These are phyloP conservation scores for Aphis gossypii DNA, from an alignment of 1,140 invertebrate genomes.

Conservation along the genomic window DNA sequence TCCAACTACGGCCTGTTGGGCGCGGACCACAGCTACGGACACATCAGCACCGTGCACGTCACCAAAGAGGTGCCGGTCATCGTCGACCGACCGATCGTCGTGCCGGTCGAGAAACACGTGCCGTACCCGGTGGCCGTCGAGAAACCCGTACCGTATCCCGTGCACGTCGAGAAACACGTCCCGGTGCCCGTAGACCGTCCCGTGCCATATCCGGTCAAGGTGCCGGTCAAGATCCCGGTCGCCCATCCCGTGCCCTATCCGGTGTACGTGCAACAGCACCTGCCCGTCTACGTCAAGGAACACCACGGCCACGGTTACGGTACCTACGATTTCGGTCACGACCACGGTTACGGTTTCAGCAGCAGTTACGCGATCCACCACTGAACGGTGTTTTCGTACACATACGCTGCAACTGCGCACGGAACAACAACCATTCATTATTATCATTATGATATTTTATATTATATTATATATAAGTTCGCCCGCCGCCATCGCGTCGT, in stretches of 20 bases:
- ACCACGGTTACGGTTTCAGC: conserved; percentile 46
- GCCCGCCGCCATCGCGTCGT: not conserved
- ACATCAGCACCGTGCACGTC: conserved; percentile 20
- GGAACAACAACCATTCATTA: not conserved
- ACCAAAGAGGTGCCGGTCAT: conserved; percentile 49
- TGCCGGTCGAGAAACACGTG: conserved; percentile 59
- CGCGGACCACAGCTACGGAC: conserved; percentile 36
- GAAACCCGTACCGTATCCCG: conserved; percentile 59
- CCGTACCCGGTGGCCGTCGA: conserved; percentile 57
- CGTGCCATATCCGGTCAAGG: conserved; percentile 63
- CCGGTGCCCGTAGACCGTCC: conserved; percentile 59
- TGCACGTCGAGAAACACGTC: conserved; percentile 60
- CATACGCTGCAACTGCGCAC: not conserved
- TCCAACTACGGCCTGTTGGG: conserved; percentile 46
- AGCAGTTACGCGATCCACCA: conserved; percentile 46
- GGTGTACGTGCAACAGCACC: conserved; percentile 60
- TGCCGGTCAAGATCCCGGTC: conserved; percentile 63
- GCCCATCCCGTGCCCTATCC: conserved; percentile 60
- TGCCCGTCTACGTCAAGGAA: conserved; percentile 68
- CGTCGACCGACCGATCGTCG: conserved; percentile 57
- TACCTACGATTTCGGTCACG: conserved; percentile 43
- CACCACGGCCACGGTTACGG: conserved; percentile 66
- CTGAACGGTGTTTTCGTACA: not conserved
- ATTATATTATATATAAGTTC: not conserved
- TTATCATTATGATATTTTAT: not conserved